Evolutionary conservation across 2,797 vertebrate genomes (phyloP).

Genomic region (Enoplosus armatus): DNA sequence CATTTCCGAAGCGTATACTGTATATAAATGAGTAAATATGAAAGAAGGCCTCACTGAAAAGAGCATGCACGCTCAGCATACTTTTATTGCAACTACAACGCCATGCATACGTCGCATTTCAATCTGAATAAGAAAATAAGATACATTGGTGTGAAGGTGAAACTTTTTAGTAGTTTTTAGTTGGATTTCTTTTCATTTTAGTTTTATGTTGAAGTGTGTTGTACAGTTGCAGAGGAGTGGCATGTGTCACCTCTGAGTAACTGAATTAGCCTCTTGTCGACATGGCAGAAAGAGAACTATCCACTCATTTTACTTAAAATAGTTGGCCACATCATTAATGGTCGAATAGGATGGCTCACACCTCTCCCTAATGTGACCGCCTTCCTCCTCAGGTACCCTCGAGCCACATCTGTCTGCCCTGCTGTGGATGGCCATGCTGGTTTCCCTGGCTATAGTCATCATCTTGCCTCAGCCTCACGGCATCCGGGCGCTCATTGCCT

Average conservation of each 20-base stretch:
- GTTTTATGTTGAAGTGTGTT: not conserved
- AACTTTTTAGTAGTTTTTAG: not conserved
- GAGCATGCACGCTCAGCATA: not conserved
- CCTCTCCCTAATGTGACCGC: not conserved
- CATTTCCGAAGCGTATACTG: not conserved
- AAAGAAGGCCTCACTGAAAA: not conserved
- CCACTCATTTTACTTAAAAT: not conserved
- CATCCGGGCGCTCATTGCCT: conserved; percentile 96
- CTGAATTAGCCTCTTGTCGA: not conserved
- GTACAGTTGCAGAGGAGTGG: not conserved
- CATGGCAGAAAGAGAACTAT: not conserved
- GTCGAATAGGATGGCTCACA: not conserved
- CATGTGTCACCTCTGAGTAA: not conserved
- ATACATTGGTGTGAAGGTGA: not conserved
- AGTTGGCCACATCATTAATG: not conserved
- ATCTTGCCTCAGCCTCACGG: conserved; percentile 96
- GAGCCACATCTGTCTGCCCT: conserved; percentile 95
- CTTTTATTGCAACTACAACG: not conserved
- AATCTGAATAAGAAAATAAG: not conserved
- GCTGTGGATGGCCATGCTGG: conserved; percentile 96
- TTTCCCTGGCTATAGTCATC: conserved; percentile 96
- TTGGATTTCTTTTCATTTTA: not conserved
- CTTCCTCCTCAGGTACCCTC: conserved; percentile 87
- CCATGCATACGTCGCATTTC: not conserved
- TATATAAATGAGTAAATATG: not conserved